Conservation (phyloP, 2,797 vertebrate species). For the Sebastes dallii region DNA sequence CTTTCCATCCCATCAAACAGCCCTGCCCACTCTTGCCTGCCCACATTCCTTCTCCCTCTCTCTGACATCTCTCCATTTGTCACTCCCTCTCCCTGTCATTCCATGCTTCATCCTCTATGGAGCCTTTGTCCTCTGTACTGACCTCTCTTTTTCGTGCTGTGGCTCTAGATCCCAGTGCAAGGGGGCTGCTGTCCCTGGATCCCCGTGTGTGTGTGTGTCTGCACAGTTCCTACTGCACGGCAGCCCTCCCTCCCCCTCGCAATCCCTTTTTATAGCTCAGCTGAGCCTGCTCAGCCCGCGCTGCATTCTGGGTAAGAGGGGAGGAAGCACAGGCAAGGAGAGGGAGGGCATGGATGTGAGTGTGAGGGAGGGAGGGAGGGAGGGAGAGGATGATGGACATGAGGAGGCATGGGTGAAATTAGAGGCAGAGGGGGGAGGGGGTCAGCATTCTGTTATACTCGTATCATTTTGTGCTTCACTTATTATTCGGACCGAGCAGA, state of each 20-base stretch:
- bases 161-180: slow-evolving; percentile 76
- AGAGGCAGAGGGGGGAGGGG: neutral
- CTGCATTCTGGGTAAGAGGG: slow-evolving; percentile 78
- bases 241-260: slow-evolving; percentile 74
- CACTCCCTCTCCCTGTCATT: slow-evolving; percentile 18
- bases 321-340: slow-evolving; percentile 33
- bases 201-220: slow-evolving; percentile 68
- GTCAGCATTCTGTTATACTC: neutral
- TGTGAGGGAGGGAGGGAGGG: slow-evolving; percentile 8
- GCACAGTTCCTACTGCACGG: slow-evolving; percentile 80
- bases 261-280: slow-evolving; percentile 82
- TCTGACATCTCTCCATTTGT: slow-evolving; percentile 27
- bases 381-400: slow-evolving; percentile 17
- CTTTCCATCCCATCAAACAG: slow-evolving; percentile 42
- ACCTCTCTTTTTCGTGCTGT: slow-evolving; percentile 76
- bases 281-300: slow-evolving; percentile 72
- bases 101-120: slow-evolving; percentile 43
- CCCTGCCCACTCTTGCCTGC: slow-evolving; percentile 58
- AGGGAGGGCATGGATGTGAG: slow-evolving; percentile 3
- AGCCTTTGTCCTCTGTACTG: slow-evolving; percentile 80
- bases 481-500: accelerated
- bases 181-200: slow-evolving; percentile 72
- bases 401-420: slow-evolving; percentile 26
- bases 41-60: slow-evolving; percentile 2
- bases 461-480: neutral